Percentiles rank a stretch among this genome's conserved stretches.
These are phyloP conservation scores for Crocallis elinguaria DNA, from an alignment of 2,888 invertebrate species.

Conservation along the genomic window DNA sequence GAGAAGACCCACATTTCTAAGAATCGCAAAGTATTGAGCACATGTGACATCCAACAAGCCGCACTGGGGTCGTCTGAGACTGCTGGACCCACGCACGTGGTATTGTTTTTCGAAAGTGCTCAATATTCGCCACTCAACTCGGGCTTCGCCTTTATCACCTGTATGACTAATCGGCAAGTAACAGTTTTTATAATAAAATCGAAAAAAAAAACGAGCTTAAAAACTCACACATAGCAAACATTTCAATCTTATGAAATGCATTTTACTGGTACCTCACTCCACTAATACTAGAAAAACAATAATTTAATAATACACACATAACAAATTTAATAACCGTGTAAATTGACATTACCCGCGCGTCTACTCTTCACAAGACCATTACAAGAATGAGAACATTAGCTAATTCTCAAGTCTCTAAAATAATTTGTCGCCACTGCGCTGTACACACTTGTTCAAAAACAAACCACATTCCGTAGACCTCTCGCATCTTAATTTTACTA, in stretches of 20 bases:
- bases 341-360: constrained; percentile 1
- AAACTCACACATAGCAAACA: constrained; percentile 1
- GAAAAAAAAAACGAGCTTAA: too few relatives aligned
- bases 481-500: not conserved
- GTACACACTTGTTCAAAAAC: not conserved
- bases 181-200: too few relatives aligned
- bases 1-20: too few relatives aligned
- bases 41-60: too few relatives aligned
- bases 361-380: not conserved
- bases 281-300: not conserved
- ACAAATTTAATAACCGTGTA: not conserved
- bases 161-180: too few relatives aligned
- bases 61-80: too few relatives aligned
- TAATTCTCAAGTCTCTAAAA: not conserved
- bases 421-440: not conserved
- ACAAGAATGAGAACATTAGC: not conserved
- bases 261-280: not conserved
- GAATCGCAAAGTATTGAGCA: too few relatives aligned
- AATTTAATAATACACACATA: not conserved
- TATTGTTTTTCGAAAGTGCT: too few relatives aligned
- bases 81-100: too few relatives aligned
- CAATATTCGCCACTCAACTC: too few relatives aligned
- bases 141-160: too few relatives aligned
- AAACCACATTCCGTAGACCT: not conserved
- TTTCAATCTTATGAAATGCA: not conserved